Conservation (phyloP, 2,888 invertebrate species). For the Cheilosia vulpina region DNA sequence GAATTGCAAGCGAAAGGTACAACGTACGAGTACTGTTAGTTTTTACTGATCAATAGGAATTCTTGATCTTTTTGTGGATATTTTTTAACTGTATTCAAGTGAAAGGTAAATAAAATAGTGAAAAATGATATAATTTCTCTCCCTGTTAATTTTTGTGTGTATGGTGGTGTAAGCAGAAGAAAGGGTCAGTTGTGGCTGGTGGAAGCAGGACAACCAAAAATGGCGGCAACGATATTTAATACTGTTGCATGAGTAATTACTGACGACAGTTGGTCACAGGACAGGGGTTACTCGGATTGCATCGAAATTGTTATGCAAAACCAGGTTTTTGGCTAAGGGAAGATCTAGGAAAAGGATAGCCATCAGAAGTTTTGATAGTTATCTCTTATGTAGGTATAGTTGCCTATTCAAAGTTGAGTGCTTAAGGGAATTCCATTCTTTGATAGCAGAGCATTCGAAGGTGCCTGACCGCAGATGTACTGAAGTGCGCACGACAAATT, state of each 20-base stretch:
- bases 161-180: background rate
- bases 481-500: slow-evolving; percentile 31
- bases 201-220: background rate
- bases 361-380: slow-evolving; percentile 11
- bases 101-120: slow-evolving; percentile 36
- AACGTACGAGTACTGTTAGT: slow-evolving; percentile 55
- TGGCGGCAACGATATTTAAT: slow-evolving; percentile 16
- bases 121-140: slow-evolving; percentile 41
- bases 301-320: slow-evolving; percentile 45
- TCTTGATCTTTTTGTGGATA: slow-evolving; percentile 26
- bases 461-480: slow-evolving; percentile 26
- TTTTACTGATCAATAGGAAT: slow-evolving; percentile 15
- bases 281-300: slow-evolving; percentile 34
- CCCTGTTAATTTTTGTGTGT: slow-evolving; percentile 7
- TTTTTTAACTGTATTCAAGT: slow-evolving; percentile 40
- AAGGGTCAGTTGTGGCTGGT: slow-evolving; percentile 19
- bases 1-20: slow-evolving; percentile 38
- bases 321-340: slow-evolving; percentile 1
- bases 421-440: background rate
- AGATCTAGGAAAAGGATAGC: slow-evolving; percentile 8
- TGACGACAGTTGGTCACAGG: slow-evolving; percentile 38
- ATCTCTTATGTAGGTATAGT: slow-evolving; percentile 8
- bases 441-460: slow-evolving; percentile 1
- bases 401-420: slow-evolving; percentile 20
- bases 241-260: background rate